A percentile compares a stretch with the other conserved stretches of the same genome.
phyloP scores from a whole-genome alignment of 1,140 invertebrate species.

The Pinna nobilis region DNA sequence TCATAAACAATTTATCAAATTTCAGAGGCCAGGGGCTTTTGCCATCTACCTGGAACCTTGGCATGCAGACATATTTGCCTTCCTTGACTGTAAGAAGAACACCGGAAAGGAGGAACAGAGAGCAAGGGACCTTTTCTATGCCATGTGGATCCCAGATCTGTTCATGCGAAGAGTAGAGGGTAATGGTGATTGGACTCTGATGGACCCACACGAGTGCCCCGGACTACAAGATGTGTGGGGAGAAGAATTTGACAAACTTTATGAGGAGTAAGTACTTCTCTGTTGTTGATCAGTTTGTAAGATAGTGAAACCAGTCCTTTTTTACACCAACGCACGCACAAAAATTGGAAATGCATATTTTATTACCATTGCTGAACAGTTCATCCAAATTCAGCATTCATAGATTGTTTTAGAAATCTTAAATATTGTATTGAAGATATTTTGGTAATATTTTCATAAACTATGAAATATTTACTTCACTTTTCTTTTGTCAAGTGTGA shows the following conservation, averaged over 20 bases:
- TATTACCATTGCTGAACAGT: too few relatives aligned
- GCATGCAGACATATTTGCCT: constrained; percentile 98
- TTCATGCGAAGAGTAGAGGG: constrained; percentile 97
- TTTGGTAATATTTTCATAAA: too few relatives aligned
- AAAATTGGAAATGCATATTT: too few relatives aligned
- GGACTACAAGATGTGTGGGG: constrained; percentile 95
- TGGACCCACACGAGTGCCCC: constrained; percentile 97
- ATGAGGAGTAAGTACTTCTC: constrained; percentile 79
- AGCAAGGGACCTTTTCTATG: constrained; percentile 98
- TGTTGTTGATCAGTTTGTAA: too few relatives aligned
- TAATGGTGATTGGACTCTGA: constrained; percentile 93
- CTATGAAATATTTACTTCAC: too few relatives aligned
- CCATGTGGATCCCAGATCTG: constrained; percentile 98
- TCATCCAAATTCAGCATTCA: too few relatives aligned
- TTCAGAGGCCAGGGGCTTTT: constrained; percentile 96
- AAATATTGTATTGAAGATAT: too few relatives aligned
- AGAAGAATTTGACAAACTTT: constrained; percentile 94
- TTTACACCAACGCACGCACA: too few relatives aligned
- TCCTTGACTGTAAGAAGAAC: constrained; percentile 95
- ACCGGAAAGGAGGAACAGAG: constrained; percentile 75
- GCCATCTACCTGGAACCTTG: constrained; percentile 99
- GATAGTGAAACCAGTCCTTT: too few relatives aligned
- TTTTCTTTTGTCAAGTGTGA: too few relatives aligned
- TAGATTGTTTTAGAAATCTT: too few relatives aligned
- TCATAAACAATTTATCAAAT: too few relatives aligned